phyloP scores from a whole-genome alignment of 2,113 vertebrate genomes.

The Tor tambroides region DNA sequence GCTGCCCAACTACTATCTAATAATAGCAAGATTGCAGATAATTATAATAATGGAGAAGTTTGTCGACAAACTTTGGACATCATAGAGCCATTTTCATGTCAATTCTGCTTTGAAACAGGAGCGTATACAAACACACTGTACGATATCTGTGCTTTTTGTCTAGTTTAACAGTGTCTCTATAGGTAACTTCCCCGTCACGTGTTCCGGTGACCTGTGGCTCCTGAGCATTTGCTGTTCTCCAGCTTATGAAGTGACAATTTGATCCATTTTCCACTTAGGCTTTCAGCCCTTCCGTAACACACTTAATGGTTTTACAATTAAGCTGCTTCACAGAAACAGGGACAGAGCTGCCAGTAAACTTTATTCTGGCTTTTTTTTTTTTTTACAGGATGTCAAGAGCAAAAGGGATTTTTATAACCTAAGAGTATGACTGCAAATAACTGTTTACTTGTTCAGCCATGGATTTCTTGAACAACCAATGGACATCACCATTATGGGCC shows the following conservation, averaged over 20 bases:
- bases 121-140: too few relatives aligned
- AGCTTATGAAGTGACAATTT: slow-evolving; percentile 2
- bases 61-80: not conserved
- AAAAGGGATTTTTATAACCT: not conserved
- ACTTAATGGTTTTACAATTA: slow-evolving; percentile 33
- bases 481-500: too few relatives aligned
- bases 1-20: too few relatives aligned
- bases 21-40: not conserved
- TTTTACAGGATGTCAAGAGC: not conserved
- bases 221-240: not conserved
- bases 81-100: not conserved
- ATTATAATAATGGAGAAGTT: not conserved
- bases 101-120: not conserved
- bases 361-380: not conserved
- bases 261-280: not conserved
- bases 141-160: too few relatives aligned
- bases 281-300: not conserved
- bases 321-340: not conserved
- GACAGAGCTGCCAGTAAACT: not conserved
- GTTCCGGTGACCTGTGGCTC: not conserved
- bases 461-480: not conserved
- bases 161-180: not conserved
- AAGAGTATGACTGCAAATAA: not conserved
- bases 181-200: not conserved
- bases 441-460: not conserved